Evolutionary conservation across 2,888 invertebrate species (phyloP).

Genomic region (Antitype chi): DNA sequence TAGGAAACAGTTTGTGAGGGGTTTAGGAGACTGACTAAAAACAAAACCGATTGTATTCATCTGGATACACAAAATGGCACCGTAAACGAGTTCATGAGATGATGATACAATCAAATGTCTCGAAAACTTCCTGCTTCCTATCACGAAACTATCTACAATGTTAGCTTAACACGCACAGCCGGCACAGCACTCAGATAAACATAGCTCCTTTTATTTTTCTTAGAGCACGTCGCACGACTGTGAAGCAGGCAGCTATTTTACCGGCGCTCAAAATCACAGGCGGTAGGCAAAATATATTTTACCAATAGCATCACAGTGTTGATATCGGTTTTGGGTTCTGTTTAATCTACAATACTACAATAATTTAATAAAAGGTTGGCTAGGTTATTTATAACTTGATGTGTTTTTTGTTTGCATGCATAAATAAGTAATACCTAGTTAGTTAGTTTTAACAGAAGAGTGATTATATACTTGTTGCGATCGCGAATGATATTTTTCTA

Average conservation of each 20-base stretch:
- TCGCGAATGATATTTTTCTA: too few species aligned
- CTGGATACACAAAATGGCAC: neutral
- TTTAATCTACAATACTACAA: too few species aligned
- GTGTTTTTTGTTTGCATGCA: too few species aligned
- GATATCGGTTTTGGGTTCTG: too few species aligned
- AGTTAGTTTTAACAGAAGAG: too few species aligned
- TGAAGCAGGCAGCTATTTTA: accelerated
- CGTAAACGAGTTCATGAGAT: neutral
- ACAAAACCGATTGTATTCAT: slow-evolving; percentile 13
- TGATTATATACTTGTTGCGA: too few species aligned
- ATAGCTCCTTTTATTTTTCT: slow-evolving; percentile 23
- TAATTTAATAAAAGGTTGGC: too few species aligned
- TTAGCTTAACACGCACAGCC: slow-evolving; percentile 18
- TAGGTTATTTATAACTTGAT: too few species aligned
- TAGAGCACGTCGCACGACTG: neutral
- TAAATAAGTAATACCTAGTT: too few species aligned
- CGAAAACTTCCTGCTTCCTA: slow-evolving; percentile 7
- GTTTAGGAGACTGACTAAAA: neutral
- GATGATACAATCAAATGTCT: neutral
- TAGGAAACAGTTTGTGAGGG: neutral
- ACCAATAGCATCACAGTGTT: neutral
- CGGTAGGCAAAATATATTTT: neutral
- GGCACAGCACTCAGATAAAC: neutral
- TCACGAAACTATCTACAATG: slow-evolving; percentile 8
- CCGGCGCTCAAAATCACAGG: slow-evolving; percentile 3